Evolutionary conservation across 2,888 invertebrate genomes (phyloP).

Genomic region (Petrophora chlorosata): DNA sequence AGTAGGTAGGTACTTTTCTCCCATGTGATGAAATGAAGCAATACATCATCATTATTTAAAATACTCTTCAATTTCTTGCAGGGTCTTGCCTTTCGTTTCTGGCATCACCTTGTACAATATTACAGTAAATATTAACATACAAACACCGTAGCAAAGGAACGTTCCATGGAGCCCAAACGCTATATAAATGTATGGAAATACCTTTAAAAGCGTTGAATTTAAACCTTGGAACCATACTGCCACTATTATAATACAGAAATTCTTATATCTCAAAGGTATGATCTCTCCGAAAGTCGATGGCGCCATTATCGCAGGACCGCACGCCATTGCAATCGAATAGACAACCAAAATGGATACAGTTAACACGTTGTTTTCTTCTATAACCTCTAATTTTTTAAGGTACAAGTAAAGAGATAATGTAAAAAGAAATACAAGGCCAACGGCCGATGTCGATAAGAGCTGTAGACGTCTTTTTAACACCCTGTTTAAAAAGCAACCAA

Average conservation of each 20-base stretch:
- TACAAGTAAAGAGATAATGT: conserved; percentile 8
- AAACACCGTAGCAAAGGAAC: conserved; percentile 36
- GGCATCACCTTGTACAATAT: conserved; percentile 38
- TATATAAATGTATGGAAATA: conserved; percentile 31
- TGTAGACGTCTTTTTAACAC: conserved; percentile 25
- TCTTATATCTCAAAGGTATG: conserved; percentile 23
- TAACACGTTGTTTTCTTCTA: not conserved
- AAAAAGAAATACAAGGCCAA: conserved; percentile 10
- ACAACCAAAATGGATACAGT: conserved; percentile 3
- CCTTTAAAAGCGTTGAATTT: conserved; percentile 15
- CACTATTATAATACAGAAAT: conserved; percentile 16
- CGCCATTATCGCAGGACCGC: conserved; percentile 20
- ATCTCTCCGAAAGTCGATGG: conserved; percentile 24
- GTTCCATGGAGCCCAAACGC: conserved; percentile 29
- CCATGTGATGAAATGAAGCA: not conserved
- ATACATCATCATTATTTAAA: conserved; percentile 13
- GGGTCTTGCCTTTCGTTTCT: conserved; percentile 43
- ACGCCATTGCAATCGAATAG: conserved; percentile 9
- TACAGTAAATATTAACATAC: conserved; percentile 14
- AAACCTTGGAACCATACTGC: conserved; percentile 15
- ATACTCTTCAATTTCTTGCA: conserved; percentile 39
- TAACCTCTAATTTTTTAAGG: conserved; percentile 1
- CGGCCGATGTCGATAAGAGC: conserved; percentile 1
- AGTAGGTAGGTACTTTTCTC: not conserved
- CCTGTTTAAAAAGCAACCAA: conserved; percentile 30